Conservation (phyloP, 1,140 invertebrate genomes). For the Drosophila kepulauana region DNA sequence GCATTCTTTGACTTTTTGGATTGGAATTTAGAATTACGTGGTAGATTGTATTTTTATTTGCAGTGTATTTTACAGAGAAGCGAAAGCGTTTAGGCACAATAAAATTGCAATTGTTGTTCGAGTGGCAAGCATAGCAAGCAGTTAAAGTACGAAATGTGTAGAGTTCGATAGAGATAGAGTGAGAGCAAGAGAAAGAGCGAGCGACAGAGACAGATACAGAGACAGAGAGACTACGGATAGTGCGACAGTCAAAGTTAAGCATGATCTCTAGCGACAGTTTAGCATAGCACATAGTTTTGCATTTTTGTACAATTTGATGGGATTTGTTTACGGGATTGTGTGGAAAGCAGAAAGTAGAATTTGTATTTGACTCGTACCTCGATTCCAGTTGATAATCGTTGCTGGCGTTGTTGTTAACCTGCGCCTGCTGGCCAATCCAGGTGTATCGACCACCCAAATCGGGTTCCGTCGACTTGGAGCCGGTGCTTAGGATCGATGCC, state of each 20-base stretch:
- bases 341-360: neutral
- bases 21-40: constrained; percentile 30
- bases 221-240: constrained; percentile 63
- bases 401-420: constrained; percentile 55
- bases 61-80: constrained; percentile 43
- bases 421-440: constrained; percentile 61
- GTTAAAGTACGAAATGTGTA: constrained; percentile 21
- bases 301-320: constrained; percentile 36
- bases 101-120: constrained; percentile 26
- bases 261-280: constrained; percentile 78
- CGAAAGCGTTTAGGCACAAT: constrained; percentile 54
- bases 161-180: constrained; percentile 27
- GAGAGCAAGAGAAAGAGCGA: constrained; percentile 18
- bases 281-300: constrained; percentile 67
- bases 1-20: constrained; percentile 39
- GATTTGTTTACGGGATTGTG: constrained; percentile 13
- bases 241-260: constrained; percentile 72
- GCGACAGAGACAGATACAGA: constrained; percentile 30
- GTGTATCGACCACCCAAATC: constrained; percentile 66
- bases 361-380: constrained; percentile 55
- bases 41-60: constrained; percentile 16
- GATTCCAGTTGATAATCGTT: constrained; percentile 60
- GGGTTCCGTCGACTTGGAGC: constrained; percentile 58
- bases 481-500: constrained; percentile 87
- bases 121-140: constrained; percentile 62